Conservation (phyloP, 2,113 vertebrate genomes). For the Gopherus evgoodei region DNA sequence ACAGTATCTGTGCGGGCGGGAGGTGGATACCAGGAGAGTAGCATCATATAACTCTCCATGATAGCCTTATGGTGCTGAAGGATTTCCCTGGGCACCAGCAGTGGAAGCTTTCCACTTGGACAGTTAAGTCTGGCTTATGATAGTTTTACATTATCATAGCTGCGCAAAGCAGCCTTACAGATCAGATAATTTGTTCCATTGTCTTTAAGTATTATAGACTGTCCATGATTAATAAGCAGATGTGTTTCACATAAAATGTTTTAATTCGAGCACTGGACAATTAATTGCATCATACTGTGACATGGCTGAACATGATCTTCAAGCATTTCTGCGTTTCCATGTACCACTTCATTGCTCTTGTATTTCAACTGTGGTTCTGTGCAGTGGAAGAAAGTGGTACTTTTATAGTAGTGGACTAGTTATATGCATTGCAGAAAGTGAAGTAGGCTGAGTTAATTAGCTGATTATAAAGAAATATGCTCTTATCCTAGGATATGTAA, state of each 20-base stretch:
- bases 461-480: neutral
- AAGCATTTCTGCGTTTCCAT: neutral
- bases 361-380: neutral
- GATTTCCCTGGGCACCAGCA: neutral
- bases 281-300: neutral
- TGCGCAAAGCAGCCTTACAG: neutral
- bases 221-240: neutral
- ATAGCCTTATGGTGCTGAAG: neutral
- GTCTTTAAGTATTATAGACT: neutral
- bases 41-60: neutral
- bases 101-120: neutral
- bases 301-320: neutral
- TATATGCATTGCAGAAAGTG: fast-evolving
- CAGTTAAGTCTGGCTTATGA: neutral
- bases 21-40: neutral
- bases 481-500: neutral
- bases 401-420: neutral
- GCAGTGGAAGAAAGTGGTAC: neutral
- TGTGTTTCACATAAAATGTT: neutral
- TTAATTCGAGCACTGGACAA: neutral
- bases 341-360: neutral
- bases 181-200: neutral
- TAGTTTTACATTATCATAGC: neutral
- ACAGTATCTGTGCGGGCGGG: neutral
- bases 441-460: neutral